Evolutionary conservation across 2,888 invertebrate species (phyloP).

Genomic region (Meta bourneti): DNA sequence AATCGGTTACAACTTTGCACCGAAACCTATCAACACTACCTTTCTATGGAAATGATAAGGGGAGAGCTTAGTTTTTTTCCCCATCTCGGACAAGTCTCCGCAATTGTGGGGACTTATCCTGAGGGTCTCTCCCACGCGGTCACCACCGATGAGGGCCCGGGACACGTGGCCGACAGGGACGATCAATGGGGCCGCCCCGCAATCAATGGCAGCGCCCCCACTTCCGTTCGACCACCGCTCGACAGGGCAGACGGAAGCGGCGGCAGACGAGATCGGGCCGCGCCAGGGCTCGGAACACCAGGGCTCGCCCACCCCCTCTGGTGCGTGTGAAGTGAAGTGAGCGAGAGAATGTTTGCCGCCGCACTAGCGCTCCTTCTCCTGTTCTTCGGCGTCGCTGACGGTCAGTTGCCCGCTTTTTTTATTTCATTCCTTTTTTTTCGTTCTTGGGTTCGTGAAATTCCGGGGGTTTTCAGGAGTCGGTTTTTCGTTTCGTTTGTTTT

Average conservation of each 20-base stretch:
- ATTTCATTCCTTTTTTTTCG: neutral
- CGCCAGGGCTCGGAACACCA: conserved; percentile 60
- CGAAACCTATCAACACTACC: too few species aligned
- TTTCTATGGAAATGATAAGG: neutral
- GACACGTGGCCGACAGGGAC: conserved; percentile 40
- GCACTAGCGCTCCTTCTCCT: conserved; percentile 11
- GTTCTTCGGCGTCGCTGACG: conserved; percentile 46
- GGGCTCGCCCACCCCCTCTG: conserved; percentile 61
- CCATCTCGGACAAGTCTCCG: neutral
- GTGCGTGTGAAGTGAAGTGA: conserved; percentile 23
- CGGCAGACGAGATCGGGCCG: conserved; percentile 67
- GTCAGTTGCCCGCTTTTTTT: conserved; percentile 41
- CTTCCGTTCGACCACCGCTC: conserved; percentile 13
- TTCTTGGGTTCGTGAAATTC: neutral
- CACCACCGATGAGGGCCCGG: conserved; percentile 25
- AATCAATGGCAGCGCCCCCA: conserved; percentile 67
- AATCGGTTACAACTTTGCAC: too few species aligned
- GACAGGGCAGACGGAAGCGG: conserved; percentile 32
- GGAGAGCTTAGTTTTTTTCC: neutral
- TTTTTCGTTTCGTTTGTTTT: neutral
- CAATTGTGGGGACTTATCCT: too few species aligned
- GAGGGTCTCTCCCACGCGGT: conserved; percentile 6
- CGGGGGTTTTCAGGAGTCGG: neutral
- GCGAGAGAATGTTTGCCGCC: conserved; percentile 43
- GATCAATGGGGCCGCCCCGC: conserved; percentile 41